These are phyloP conservation scores for Drosophila birchii DNA, from an alignment of 2,888 invertebrate genomes.

Conservation along the genomic window DNA sequence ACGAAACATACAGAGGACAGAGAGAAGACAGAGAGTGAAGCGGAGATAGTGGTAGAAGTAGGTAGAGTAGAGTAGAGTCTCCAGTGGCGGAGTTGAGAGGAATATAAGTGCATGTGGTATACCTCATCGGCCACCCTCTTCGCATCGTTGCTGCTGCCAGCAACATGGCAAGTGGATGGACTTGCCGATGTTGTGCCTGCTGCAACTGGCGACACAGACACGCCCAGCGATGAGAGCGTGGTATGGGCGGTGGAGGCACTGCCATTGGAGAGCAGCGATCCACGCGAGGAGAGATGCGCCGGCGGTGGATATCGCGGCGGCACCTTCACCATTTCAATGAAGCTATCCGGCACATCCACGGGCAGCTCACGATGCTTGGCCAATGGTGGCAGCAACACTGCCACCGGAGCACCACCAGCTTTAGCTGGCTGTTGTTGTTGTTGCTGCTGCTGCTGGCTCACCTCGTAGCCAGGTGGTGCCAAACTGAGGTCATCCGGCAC, in stretches of 20 bases:
- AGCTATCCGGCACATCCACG: constrained; percentile 95
- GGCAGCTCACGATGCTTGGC: constrained; percentile 88
- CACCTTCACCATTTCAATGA: constrained; percentile 92
- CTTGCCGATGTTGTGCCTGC: neutral
- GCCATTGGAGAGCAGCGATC: constrained; percentile 79
- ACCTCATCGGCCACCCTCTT: constrained; percentile 49
- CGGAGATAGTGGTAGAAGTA: neutral
- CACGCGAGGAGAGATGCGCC: constrained; percentile 83
- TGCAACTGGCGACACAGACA: constrained; percentile 11
- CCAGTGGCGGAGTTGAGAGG: constrained; percentile 10
- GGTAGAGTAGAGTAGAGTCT: neutral
- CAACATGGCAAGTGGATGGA: constrained; percentile 4
- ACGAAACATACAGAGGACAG: constrained; percentile 11
- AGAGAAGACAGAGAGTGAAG: constrained; percentile 10
- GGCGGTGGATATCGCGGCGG: constrained; percentile 89
- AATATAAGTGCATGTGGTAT: constrained; percentile 41
- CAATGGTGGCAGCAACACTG: constrained; percentile 52
- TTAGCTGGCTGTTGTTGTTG: constrained; percentile 21
- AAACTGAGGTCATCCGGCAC: constrained; percentile 74
- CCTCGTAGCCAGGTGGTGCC: constrained; percentile 83
- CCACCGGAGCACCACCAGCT: constrained; percentile 3
- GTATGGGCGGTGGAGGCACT: constrained; percentile 80
- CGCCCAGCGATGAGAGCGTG: constrained; percentile 63
- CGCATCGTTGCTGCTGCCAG: constrained; percentile 22
- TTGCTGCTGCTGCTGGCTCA: constrained; percentile 56